Conservation (phyloP, 2,888 invertebrate genomes). For the Abrostola tripartita region DNA sequence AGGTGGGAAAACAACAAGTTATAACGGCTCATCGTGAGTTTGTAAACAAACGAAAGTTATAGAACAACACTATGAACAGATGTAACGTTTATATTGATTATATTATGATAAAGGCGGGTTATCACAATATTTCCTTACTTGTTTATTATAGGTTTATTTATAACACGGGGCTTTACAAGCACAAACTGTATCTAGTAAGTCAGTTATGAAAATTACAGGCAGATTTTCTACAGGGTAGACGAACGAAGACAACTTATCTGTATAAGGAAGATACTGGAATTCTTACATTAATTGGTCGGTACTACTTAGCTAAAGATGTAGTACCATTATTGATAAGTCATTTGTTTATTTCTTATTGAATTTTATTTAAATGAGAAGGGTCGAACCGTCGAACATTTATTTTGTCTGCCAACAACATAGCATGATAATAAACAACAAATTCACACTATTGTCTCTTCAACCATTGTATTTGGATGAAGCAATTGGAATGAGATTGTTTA, state of each 20-base stretch:
- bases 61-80: conserved; percentile 35
- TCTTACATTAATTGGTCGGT: too few relatives aligned
- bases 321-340: too few relatives aligned
- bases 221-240: background rate
- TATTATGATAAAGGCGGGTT: conserved; percentile 27
- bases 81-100: conserved; percentile 48
- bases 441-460: background rate
- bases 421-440: background rate
- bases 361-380: too few relatives aligned
- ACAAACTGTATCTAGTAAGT: too few relatives aligned
- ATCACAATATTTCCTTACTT: conserved; percentile 38
- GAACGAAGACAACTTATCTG: background rate
- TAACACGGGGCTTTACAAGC: background rate
- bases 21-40: conserved; percentile 46
- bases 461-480: conserved; percentile 22
- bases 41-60: conserved; percentile 46
- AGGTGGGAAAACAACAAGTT: conserved; percentile 50
- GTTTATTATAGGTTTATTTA: conserved; percentile 9
- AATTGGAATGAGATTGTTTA: conserved; percentile 18
- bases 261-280: too few relatives aligned
- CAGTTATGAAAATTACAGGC: too few relatives aligned
- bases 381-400: background rate
- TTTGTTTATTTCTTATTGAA: too few relatives aligned
- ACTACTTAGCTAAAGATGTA: too few relatives aligned
- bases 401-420: background rate